A percentile compares a stretch with the other conserved stretches of the same genome.
These are phyloP conservation scores for Flabesymbios commensalis DNA, from an alignment of 2,888 invertebrate species.

Conservation along the genomic window DNA sequence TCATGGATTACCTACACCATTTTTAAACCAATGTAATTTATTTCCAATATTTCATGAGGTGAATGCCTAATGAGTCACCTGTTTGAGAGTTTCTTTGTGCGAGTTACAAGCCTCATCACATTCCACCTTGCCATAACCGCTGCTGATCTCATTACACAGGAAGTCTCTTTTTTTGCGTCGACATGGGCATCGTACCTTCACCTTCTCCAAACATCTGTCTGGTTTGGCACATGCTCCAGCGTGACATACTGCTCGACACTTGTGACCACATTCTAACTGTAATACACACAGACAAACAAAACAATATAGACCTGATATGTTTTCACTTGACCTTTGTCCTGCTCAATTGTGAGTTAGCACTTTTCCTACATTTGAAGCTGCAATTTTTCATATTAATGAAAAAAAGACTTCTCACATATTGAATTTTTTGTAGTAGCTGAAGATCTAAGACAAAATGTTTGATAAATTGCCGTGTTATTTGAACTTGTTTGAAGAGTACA, in stretches of 20 bases:
- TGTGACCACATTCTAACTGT: constrained; percentile 82
- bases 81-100: constrained; percentile 41
- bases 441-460: too few relatives aligned
- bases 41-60: too few relatives aligned
- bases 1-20: too few relatives aligned
- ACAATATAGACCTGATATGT: neutral
- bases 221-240: constrained; percentile 55
- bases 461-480: too few relatives aligned
- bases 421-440: too few relatives aligned
- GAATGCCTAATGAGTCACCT: too few relatives aligned
- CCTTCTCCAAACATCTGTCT: constrained; percentile 77
- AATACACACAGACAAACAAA: constrained; percentile 16
- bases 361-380: too few relatives aligned
- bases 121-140: constrained; percentile 41
- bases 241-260: constrained; percentile 62
- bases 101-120: constrained; percentile 53
- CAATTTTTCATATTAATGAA: too few relatives aligned
- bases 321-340: neutral
- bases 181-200: constrained; percentile 79
- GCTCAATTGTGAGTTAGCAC: neutral
- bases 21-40: too few relatives aligned
- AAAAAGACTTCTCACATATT: too few relatives aligned
- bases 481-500: too few relatives aligned
- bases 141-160: constrained; percentile 64
- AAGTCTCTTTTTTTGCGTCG: constrained; percentile 76